Evolutionary conservation across 2,888 invertebrate species (phyloP), one percentile per base, ranked within the genome.

Genomic region (Micoletzkya japonica): DNA sequence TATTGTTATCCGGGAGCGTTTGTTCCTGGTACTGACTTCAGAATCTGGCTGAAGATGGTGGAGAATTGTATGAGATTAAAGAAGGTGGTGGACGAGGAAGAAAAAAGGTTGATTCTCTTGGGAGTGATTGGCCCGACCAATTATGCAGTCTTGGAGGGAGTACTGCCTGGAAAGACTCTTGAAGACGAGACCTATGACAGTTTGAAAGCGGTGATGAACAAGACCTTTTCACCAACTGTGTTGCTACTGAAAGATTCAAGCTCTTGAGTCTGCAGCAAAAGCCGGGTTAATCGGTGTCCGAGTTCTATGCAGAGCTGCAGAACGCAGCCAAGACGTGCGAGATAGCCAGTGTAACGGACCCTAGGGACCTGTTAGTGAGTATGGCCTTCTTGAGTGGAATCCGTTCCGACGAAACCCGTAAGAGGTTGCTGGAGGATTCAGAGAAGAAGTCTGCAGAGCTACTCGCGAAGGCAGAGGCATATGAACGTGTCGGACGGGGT

Each of bases 381-480:
- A n/a, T 68, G 3, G 36, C 68, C 2, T 68, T 68, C 68, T 26
- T 68, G n/a, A 50, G 32, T 32, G 68, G 44, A 24, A 10, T 68
- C 2, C n/a, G 24, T 26, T 57, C 44, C 0, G 28, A 57, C 24
- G 49, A 68, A 7, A 57, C 36, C 30, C 7, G 28, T n/a, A n/a
- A 17, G 24, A 68, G 37, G 34, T 34, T 68, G 58, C 30, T 68
- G 1, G 50, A 68, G 28, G 44, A 67, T 30, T 26, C 57, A 3
- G 30, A 17, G 0, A 37, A 57, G 32, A 20, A 4, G 20, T 37
- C 58, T 2, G 17, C 37, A 14, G 24, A 57, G n/a, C 7, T 58
- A 24, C 44, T 57, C n/a, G 57, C 28, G 30, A 30, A 39, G 20
- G 58, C 67, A 24, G 49, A 54, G 32, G 58, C 57, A n/a, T 50